Percentiles rank a stretch among this genome's conserved stretches.
These are phyloP conservation scores for Syrista parreyssii DNA, from an alignment of 2,888 invertebrate genomes.

Conservation along the genomic window DNA sequence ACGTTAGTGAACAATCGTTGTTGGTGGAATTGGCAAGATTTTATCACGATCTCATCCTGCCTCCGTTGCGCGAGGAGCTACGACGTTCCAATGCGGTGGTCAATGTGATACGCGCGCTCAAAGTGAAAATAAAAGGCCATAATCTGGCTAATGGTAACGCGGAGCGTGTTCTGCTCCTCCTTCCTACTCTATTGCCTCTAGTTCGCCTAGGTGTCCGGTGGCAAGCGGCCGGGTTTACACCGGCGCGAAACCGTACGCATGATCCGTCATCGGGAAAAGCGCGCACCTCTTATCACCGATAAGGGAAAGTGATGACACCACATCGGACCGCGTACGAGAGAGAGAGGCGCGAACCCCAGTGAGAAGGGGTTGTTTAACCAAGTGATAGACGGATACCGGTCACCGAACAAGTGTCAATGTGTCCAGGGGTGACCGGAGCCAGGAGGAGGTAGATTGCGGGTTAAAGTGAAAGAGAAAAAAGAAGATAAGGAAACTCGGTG, in stretches of 20 bases:
- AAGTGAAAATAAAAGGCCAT: not conserved
- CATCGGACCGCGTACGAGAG: conserved; percentile 8
- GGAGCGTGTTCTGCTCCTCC: not conserved
- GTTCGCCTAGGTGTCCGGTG: not conserved
- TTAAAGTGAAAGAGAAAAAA: conserved; percentile 15
- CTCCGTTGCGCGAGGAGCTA: not conserved
- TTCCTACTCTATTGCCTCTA: not conserved
- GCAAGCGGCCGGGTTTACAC: not conserved
- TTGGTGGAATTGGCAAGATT: not conserved
- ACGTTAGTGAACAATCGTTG: not conserved
- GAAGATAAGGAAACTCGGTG: not conserved
- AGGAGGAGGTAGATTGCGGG: conserved; percentile 9
- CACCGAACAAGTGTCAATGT: conserved; percentile 1
- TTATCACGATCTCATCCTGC: not conserved
- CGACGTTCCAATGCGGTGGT: not conserved
- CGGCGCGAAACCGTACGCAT: conserved; percentile 3
- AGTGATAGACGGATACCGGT: conserved; percentile 15
- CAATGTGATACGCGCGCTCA: not conserved
- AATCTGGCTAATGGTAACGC: not conserved
- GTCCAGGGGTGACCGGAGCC: conserved; percentile 5
- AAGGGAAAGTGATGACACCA: conserved; percentile 27
- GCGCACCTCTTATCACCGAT: conserved; percentile 24
- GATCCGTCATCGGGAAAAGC: conserved; percentile 1
- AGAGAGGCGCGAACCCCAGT: conserved; percentile 1
- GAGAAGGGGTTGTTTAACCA: conserved; percentile 25